Evolutionary conservation across 92 coral and sea anemone species (phyloP).

Genomic region (Anthopleura xanthogrammica): DNA sequence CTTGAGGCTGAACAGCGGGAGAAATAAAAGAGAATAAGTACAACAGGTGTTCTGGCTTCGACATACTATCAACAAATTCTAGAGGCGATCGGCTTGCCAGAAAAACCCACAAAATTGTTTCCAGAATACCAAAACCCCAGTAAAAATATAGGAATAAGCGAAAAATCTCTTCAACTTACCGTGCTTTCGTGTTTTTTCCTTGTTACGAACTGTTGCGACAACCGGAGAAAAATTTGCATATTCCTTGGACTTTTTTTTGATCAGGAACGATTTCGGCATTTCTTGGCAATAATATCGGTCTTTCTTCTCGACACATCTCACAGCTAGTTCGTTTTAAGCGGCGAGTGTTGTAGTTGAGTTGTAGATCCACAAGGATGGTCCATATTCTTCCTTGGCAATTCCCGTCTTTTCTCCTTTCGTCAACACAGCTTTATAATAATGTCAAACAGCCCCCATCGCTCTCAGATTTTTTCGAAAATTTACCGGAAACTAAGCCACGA

Average conservation of each 20-base stretch:
- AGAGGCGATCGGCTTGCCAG: constrained; percentile 24
- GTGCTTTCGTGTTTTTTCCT: constrained; percentile 35
- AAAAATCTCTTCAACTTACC: constrained; percentile 45
- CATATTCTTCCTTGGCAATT: constrained; percentile 9
- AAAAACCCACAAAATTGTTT: constrained; percentile 26
- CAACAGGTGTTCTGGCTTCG: constrained; percentile 85
- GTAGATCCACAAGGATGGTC: neutral
- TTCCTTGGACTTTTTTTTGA: constrained; percentile 81
- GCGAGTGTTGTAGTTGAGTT: neutral
- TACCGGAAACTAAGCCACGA: constrained; percentile 84
- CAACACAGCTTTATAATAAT: constrained; percentile 45
- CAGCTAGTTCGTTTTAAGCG: constrained; percentile 39
- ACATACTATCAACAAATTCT: constrained; percentile 72
- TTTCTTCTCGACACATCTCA: constrained; percentile 55
- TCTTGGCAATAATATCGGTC: constrained; percentile 44
- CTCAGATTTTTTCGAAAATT: constrained; percentile 50
- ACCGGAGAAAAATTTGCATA: constrained; percentile 52
- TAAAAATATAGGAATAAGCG: constrained; percentile 8
- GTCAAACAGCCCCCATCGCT: constrained; percentile 68
- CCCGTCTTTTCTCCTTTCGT: constrained; percentile 29
- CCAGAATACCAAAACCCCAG: constrained; percentile 11
- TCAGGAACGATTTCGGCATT: constrained; percentile 99
- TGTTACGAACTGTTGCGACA: constrained; percentile 38
- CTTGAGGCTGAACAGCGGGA: constrained; percentile 55
- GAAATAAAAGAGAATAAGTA: constrained; percentile 55